A percentile compares a stretch with the other conserved stretches of the same genome.
Conservation (phyloP, 2,797 vertebrate species). For the Myotis findleyi region DNA sequence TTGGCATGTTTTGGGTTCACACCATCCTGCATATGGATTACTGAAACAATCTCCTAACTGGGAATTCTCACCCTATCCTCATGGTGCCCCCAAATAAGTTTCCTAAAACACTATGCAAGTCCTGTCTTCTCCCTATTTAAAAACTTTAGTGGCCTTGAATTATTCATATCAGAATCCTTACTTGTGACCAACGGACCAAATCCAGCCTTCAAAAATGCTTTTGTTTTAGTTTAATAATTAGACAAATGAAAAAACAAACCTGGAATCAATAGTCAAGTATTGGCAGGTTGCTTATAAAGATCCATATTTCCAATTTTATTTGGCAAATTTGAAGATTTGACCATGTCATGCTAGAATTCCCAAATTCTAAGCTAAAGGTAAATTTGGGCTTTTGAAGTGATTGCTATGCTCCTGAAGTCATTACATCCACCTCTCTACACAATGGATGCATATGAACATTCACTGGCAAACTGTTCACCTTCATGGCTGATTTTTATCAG, state of each 20-base stretch:
- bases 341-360: background rate
- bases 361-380: background rate
- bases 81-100: background rate
- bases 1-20: background rate
- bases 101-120: background rate
- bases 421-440: rapidly evolving
- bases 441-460: background rate
- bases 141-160: background rate
- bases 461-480: background rate
- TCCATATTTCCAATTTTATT: background rate
- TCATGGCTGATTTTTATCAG: background rate
- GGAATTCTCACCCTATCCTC: background rate
- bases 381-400: background rate
- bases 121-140: background rate
- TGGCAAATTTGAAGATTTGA: background rate
- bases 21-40: background rate
- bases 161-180: background rate
- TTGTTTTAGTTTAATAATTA: background rate
- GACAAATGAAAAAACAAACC: background rate
- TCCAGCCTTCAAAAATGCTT: background rate
- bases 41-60: background rate
- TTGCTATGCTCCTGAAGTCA: background rate
- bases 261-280: background rate
- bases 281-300: background rate
- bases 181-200: background rate